These are phyloP conservation scores for Pomacea canaliculata DNA, from an alignment of 2,888 invertebrate genomes.

Conservation along the genomic window DNA sequence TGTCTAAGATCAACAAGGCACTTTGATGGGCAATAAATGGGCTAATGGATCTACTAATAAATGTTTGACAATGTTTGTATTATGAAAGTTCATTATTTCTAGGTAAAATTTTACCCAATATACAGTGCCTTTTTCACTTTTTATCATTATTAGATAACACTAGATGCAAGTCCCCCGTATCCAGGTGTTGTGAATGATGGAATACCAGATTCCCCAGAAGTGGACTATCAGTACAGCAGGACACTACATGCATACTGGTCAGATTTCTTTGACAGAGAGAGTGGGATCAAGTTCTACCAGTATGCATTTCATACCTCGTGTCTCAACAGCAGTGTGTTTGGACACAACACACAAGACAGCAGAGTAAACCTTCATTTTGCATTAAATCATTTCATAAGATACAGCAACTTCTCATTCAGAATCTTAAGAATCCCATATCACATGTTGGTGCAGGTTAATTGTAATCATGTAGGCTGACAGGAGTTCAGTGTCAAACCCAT, in stretches of 20 bases:
- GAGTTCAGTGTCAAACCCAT: not conserved
- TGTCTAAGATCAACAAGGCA: no score
- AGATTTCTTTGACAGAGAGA: constrained; percentile 56
- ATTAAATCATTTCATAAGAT: not conserved
- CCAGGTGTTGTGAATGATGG: constrained; percentile 50
- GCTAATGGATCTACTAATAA: no score
- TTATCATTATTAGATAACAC: constrained; percentile 42
- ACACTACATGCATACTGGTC: constrained; percentile 46
- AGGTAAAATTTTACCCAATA: not conserved
- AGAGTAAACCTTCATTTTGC: not conserved
- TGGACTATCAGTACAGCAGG: constrained; percentile 44
- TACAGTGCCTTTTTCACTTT: not conserved
- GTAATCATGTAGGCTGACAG: no score
- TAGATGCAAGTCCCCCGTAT: constrained; percentile 52
- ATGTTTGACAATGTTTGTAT: no score
- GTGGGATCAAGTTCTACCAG: constrained; percentile 48
- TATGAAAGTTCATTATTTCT: not conserved
- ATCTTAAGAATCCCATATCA: no score
- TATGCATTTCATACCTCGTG: constrained; percentile 34
- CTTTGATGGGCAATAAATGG: no score
- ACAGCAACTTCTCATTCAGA: not conserved
- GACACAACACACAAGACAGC: constrained; percentile 1
- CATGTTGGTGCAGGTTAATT: no score
- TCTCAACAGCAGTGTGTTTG: constrained; percentile 1
- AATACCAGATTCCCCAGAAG: constrained; percentile 38